Base-by-base conservation (phyloP, 2,888 invertebrate genomes). In the Ornithoptera priamus region DNA sequence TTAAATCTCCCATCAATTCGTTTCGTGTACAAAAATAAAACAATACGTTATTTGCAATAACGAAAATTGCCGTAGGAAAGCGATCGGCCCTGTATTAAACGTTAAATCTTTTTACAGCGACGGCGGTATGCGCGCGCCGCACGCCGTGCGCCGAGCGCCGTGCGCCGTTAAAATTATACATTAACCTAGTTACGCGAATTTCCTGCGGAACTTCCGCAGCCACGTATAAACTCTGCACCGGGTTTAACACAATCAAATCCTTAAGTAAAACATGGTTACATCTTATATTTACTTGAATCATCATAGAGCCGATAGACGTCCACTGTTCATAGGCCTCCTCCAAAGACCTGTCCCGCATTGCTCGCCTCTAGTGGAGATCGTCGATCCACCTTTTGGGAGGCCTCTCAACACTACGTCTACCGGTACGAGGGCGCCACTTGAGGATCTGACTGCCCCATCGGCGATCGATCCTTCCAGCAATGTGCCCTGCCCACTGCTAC, bases 111-210 rank as follows among this genome's bases (percentile, higher is more conserved):
- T 70, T 70, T 70, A 70, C 67, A 59, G 63, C 66, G 39, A 50
- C 42, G 59, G 39, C 56, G 70, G 63, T 63, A 70, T 64, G 70
- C 58, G 63, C 62, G 64, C 56, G 67, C 61, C 58, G 58, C 46
- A 39, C 56, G 62, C 67, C 60, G 62, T 70, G 22, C 22, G 22
- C 67, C 60, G 62, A 67, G 22, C 22, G 22, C 61, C 58, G 58
- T 57, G 56, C 56, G 62, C 67, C 60, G 62, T 70, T 70, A 70
- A 70, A 70, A 70, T 70, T 70, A 70, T 63, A 67, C 67, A 63
- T 70, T 70, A 70, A 70, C 70, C 70, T 64, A 66, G 70, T 67
- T 70, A 58, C 62, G 22, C 53, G 57, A 61, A 58, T 69, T 69
- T 69, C 17, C 62, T 10, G 10, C 20, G n/a, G 24, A n/a, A 22